Conservation (phyloP, 2,113 vertebrate genomes). For the Sphyrna mokarran region DNA sequence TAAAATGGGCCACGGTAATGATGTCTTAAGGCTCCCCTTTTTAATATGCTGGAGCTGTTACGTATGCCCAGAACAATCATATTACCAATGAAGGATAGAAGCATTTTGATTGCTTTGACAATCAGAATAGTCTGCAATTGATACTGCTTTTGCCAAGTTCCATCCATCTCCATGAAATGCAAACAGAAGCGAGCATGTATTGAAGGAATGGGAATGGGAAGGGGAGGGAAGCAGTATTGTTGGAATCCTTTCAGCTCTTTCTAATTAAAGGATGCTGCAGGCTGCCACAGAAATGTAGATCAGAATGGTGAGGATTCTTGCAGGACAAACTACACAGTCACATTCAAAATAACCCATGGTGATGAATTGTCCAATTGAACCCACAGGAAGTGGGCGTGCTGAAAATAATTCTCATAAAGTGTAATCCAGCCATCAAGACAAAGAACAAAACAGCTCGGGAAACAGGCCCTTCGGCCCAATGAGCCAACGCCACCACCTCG, state of each 20-base stretch:
- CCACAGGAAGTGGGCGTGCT: neutral
- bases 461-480: no score
- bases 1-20: neutral
- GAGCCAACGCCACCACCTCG: no score
- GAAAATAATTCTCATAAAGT: neutral
- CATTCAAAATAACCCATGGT: neutral
- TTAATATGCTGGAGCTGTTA: neutral
- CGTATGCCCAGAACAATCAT: neutral
- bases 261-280: neutral
- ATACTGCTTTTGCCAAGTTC: neutral
- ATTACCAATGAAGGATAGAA: neutral
- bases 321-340: neutral
- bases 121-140: neutral
- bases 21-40: neutral
- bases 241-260: neutral
- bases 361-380: conserved; percentile 2
- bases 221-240: neutral
- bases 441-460: no score
- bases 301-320: neutral
- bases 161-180: neutral
- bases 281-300: neutral
- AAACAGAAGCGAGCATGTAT: neutral
- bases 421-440: neutral
- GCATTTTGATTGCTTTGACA: neutral
- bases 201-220: neutral